Conservation (phyloP, 2,888 invertebrate genomes). For the Tipula unca region DNA sequence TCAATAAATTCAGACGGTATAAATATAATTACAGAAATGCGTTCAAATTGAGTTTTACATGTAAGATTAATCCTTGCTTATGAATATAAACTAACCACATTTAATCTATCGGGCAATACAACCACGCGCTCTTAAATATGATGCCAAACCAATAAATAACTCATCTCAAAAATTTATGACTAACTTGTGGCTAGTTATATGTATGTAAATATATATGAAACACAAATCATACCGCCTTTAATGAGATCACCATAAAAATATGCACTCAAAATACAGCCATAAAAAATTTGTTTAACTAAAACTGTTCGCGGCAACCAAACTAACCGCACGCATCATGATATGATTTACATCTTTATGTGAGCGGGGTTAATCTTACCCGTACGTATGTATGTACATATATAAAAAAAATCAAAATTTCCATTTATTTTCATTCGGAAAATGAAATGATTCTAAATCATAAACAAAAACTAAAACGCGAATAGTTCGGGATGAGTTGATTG, state of each 20-base stretch:
- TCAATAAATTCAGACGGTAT: too few species aligned
- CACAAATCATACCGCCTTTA: background rate
- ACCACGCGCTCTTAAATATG: background rate
- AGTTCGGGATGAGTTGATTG: conserved; percentile 8
- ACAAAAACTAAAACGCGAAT: background rate
- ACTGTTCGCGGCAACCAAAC: background rate
- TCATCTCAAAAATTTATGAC: background rate
- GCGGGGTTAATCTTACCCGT: background rate
- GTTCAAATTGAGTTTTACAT: too few species aligned
- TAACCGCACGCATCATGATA: background rate
- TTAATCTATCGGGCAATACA: background rate
- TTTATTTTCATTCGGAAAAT: background rate
- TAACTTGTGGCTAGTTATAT: background rate
- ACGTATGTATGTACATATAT: background rate
- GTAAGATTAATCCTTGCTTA: too few species aligned
- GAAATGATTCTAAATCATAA: background rate
- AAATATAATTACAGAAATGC: too few species aligned
- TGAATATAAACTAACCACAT: too few species aligned
- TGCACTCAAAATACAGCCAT: background rate
- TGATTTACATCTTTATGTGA: background rate
- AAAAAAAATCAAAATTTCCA: background rate
- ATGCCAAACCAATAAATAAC: background rate
- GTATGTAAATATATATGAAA: background rate
- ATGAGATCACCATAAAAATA: background rate
- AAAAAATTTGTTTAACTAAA: background rate